Evolutionary conservation across 2,888 invertebrate species (phyloP).

Genomic region (Neoascia interrupta): DNA sequence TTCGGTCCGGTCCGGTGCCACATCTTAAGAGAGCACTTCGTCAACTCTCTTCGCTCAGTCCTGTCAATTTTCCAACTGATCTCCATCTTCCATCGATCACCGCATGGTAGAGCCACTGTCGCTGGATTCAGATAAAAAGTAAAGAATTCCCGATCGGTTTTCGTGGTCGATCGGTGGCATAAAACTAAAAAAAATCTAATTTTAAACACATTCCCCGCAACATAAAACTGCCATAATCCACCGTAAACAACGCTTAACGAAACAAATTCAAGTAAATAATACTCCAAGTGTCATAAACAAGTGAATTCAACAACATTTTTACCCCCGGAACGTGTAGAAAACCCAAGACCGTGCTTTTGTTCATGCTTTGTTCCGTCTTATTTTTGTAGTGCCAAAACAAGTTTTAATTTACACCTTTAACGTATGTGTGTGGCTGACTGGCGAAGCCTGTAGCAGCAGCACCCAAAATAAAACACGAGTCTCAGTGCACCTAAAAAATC

Average conservation of each 20-base stretch:
- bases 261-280: neutral
- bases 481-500: conserved; percentile 29
- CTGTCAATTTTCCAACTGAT: too few relatives aligned
- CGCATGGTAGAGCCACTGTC: conserved; percentile 63
- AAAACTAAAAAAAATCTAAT: conserved; percentile 5
- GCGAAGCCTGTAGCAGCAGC: conserved; percentile 60
- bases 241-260: neutral
- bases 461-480: conserved; percentile 59
- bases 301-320: neutral
- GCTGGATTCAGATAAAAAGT: conserved; percentile 49
- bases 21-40: conserved; percentile 15
- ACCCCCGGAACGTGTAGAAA: conserved; percentile 13
- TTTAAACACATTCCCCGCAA: conserved; percentile 2
- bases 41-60: conserved; percentile 12
- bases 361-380: conserved; percentile 59
- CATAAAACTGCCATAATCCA: conserved; percentile 21
- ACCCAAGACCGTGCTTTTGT: conserved; percentile 52
- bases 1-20: neutral
- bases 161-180: conserved; percentile 14
- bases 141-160: conserved; percentile 31
- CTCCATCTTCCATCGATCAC: conserved; percentile 49
- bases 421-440: conserved; percentile 66
- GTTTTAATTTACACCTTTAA: conserved; percentile 64
- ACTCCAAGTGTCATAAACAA: conserved; percentile 6
- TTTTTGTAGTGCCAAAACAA: conserved; percentile 66